Conservation (phyloP, 2,888 invertebrate species). For the Amblyteles armatorius region DNA sequence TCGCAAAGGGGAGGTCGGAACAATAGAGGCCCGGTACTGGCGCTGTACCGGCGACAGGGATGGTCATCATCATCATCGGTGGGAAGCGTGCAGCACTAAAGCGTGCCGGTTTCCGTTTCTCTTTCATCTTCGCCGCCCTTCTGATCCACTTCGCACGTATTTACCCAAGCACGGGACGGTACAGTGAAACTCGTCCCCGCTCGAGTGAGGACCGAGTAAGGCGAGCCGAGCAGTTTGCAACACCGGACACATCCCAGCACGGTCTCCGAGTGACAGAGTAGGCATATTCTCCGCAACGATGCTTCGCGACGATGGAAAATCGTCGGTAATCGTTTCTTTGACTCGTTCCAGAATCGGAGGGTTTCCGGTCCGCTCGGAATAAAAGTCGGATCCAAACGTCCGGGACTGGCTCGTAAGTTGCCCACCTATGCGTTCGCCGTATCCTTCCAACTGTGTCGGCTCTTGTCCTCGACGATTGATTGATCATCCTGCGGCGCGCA, state of each 20-base stretch:
- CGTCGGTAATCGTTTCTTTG: too few relatives aligned
- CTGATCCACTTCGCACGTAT: slow-evolving; percentile 75
- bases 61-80: slow-evolving; percentile 52
- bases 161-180: slow-evolving; percentile 65
- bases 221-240: slow-evolving; percentile 7
- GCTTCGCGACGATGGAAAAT: not conserved
- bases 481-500: slow-evolving; percentile 35
- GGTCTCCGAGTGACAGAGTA: too few relatives aligned
- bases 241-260: not conserved
- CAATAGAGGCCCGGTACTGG: slow-evolving; percentile 57
- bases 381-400: not conserved
- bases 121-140: slow-evolving; percentile 75
- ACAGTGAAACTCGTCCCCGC: not conserved
- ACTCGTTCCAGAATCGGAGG: too few relatives aligned
- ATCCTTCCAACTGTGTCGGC: not conserved
- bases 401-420: slow-evolving; percentile 3
- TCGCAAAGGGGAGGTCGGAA: slow-evolving; percentile 35
- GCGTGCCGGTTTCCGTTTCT: slow-evolving; percentile 51
- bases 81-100: slow-evolving; percentile 64
- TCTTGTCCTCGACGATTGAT: slow-evolving; percentile 39
- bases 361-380: too few relatives aligned
- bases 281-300: too few relatives aligned
- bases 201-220: not conserved
- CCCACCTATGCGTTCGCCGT: not conserved
- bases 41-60: slow-evolving; percentile 58